Conservation (phyloP, 2,113 vertebrate species). For the Regulus satrapa region DNA sequence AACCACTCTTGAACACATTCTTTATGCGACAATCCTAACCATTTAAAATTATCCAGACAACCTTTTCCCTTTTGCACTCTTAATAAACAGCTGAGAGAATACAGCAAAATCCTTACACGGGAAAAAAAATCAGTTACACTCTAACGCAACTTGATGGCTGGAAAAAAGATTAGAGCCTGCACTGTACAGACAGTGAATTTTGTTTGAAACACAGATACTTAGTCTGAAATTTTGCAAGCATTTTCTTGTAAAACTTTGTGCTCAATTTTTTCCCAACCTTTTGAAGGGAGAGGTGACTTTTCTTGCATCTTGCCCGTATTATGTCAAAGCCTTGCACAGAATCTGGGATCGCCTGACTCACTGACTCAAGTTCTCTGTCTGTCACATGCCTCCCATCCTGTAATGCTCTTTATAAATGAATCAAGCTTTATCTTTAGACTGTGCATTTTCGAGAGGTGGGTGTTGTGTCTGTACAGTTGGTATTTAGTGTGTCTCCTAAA, state of each 20-base stretch:
- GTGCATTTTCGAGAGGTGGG: background rate
- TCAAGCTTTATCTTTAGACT: background rate
- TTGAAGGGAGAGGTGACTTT: background rate
- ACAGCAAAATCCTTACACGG: background rate
- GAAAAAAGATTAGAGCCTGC: background rate
- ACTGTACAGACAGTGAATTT: background rate
- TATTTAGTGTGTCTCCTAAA: background rate
- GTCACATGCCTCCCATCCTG: background rate
- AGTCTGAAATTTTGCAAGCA: background rate
- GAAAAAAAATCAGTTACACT: background rate
- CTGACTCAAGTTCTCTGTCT: background rate
- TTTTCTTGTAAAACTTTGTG: background rate
- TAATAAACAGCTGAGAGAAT: background rate
- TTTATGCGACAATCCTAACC: background rate
- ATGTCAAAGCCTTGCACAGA: background rate
- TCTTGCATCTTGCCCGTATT: fast-evolving
- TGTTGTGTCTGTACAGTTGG: background rate
- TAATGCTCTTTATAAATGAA: background rate
- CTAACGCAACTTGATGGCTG: conserved; percentile 1
- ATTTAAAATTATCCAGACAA: background rate
- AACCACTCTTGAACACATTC: background rate
- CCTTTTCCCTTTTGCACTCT: background rate
- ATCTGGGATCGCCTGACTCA: background rate
- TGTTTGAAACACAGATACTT: background rate
- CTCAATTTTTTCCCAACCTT: background rate